These are phyloP conservation scores for Syngnathus scovelli DNA, from an alignment of 2,113 vertebrate genomes.

Conservation along the genomic window DNA sequence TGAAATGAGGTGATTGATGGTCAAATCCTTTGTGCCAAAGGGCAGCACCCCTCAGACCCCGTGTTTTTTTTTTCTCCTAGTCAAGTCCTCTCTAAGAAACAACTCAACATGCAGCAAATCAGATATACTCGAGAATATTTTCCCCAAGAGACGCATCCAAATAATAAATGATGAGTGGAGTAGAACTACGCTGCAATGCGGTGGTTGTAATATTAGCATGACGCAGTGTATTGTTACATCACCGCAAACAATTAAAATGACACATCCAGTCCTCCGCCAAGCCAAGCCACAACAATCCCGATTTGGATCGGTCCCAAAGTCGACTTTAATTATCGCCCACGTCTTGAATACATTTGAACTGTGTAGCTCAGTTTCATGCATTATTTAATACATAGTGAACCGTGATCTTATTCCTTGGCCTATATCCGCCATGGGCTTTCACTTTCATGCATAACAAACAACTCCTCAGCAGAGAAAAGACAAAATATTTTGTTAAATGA, in stretches of 20 bases:
- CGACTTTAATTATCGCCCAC: neutral
- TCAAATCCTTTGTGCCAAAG: constrained; percentile 27
- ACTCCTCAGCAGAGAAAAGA: too few species aligned
- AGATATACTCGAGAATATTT: neutral
- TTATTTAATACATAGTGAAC: neutral
- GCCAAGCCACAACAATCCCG: neutral
- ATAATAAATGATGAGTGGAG: neutral
- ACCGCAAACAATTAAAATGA: neutral
- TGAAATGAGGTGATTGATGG: constrained; percentile 56
- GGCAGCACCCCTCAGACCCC: neutral
- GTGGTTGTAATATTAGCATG: neutral
- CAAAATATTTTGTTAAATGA: neutral
- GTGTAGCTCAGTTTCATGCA: neutral
- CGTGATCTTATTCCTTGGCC: too few species aligned
- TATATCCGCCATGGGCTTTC: too few species aligned
- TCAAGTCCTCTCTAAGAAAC: neutral
- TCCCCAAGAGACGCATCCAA: constrained; percentile 5
- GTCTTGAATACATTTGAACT: neutral
- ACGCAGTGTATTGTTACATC: neutral
- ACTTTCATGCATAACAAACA: too few species aligned
- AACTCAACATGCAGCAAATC: constrained; percentile 13
- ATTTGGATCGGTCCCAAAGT: neutral
- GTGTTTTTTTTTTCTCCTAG: constrained; percentile 2
- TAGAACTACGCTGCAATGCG: neutral
- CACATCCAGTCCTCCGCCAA: neutral